Evolutionary conservation across 2,888 invertebrate genomes (phyloP).

Genomic region (Dexiosoma caninum): DNA sequence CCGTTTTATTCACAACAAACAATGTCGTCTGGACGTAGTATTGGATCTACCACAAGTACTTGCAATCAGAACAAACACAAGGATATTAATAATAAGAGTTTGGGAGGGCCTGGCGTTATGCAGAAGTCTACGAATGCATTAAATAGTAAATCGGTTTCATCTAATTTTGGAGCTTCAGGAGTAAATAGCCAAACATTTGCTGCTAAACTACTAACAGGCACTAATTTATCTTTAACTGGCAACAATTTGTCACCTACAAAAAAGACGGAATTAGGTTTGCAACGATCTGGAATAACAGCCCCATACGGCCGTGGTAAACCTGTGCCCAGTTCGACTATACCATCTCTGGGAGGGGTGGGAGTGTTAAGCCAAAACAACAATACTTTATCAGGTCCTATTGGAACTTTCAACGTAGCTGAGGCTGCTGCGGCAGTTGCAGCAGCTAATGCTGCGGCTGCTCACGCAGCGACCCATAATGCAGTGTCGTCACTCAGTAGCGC

Average conservation of each 20-base stretch:
- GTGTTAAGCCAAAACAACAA: constrained; percentile 69
- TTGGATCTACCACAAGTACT: constrained; percentile 6
- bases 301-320: constrained; percentile 74
- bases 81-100: constrained; percentile 52
- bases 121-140: constrained; percentile 80
- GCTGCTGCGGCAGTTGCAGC: constrained; percentile 74
- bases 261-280: constrained; percentile 68
- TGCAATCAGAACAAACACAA: constrained; percentile 54
- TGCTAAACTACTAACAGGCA: constrained; percentile 78
- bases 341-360: constrained; percentile 68
- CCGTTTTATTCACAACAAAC: constrained; percentile 68
- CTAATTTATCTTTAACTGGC: constrained; percentile 35
- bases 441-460: constrained; percentile 69
- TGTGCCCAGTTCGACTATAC: constrained; percentile 64
- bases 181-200: constrained; percentile 75
- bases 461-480: constrained; percentile 55
- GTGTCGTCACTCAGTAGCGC: constrained; percentile 69
- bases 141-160: not conserved
- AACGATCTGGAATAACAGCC: constrained; percentile 71
- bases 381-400: constrained; percentile 75
- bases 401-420: constrained; percentile 76
- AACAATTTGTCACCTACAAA: constrained; percentile 68
- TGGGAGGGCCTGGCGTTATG: constrained; percentile 68
- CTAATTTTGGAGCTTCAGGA: constrained; percentile 54
- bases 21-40: constrained; percentile 64